Conservation (phyloP, 2,113 vertebrate species). For the Setophaga kirtlandii region DNA sequence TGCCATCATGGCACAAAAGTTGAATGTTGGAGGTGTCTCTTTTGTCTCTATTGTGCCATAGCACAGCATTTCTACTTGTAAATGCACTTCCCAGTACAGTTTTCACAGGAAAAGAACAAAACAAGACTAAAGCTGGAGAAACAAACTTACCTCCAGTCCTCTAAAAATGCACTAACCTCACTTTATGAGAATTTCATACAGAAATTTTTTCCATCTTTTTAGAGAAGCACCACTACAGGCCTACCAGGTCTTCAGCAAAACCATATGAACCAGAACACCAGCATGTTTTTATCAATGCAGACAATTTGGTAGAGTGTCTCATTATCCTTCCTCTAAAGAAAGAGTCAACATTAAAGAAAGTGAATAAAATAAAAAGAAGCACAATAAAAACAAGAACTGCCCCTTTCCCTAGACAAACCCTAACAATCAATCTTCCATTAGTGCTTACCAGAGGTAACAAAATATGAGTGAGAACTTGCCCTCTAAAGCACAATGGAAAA, state of each 20-base stretch:
- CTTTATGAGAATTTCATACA: background rate
- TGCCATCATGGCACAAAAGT: background rate
- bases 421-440: background rate
- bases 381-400: background rate
- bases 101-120: background rate
- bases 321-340: background rate
- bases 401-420: background rate
- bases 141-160: background rate
- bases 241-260: background rate
- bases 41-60: background rate
- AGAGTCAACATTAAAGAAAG: background rate
- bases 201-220: background rate
- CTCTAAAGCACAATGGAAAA: background rate
- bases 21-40: background rate
- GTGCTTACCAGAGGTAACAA: background rate
- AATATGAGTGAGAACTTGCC: background rate
- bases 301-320: background rate
- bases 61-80: background rate
- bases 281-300: background rate
- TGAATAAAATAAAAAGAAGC: background rate
- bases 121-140: background rate
- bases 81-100: background rate
- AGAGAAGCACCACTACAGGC: background rate
- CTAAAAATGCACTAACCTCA: background rate
- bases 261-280: background rate